These are phyloP conservation scores for Pseudomyrmex sp. DNA, from an alignment of 1,140 invertebrate genomes.

Conservation along the genomic window DNA sequence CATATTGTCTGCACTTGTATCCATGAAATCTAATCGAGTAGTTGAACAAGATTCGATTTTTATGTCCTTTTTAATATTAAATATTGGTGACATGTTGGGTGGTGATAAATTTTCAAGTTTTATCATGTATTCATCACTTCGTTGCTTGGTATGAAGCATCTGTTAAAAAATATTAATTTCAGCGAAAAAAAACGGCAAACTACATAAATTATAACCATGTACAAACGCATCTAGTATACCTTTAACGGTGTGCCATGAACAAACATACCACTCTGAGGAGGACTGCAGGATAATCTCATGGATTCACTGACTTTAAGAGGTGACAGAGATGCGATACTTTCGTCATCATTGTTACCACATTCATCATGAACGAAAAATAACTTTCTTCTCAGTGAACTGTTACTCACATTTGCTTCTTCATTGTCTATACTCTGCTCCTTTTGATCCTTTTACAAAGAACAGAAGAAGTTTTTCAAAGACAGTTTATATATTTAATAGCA, in stretches of 20 bases:
- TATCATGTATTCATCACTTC: conserved; percentile 68
- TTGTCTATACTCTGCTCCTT: conserved; percentile 81
- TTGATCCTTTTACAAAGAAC: conserved; percentile 12
- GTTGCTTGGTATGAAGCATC: conserved; percentile 47
- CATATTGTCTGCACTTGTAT: conserved; percentile 78
- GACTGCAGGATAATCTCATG: conserved; percentile 71
- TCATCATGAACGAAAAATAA: conserved; percentile 82
- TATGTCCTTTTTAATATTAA: conserved; percentile 66
- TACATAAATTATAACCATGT: not conserved
- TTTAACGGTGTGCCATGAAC: conserved; percentile 76
- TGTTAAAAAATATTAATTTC: conserved; percentile 34
- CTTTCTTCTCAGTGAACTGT: conserved; percentile 81
- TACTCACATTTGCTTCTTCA: conserved; percentile 80
- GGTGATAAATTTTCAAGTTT: conserved; percentile 72
- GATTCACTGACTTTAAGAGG: conserved; percentile 71
- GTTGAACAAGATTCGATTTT: conserved; percentile 74
- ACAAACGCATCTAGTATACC: conserved; percentile 66
- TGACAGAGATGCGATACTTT: conserved; percentile 69
- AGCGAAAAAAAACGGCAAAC: not conserved
- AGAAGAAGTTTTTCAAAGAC: not conserved
- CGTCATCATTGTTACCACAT: conserved; percentile 72
- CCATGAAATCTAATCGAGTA: conserved; percentile 76
- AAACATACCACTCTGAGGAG: conserved; percentile 81
- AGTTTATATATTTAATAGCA: not conserved
- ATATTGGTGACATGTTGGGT: conserved; percentile 80